Evolutionary conservation across 2,888 invertebrate species (phyloP).

Genomic region (Cosmorhoe ocellata): DNA sequence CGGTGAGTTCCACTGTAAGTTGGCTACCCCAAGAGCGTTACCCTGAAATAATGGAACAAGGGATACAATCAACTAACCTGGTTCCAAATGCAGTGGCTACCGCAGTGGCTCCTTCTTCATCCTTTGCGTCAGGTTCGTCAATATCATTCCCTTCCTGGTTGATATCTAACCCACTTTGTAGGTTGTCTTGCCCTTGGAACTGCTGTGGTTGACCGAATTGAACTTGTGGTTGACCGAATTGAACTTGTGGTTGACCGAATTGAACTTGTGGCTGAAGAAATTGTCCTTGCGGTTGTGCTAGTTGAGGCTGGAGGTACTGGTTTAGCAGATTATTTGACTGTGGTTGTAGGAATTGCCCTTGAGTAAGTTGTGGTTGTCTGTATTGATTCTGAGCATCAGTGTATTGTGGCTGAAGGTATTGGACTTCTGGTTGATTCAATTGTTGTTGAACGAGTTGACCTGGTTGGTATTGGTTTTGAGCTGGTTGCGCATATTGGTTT

Average conservation of each 20-base stretch:
- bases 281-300: slow-evolving; percentile 11
- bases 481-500: slow-evolving; percentile 7
- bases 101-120: slow-evolving; percentile 55
- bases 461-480: neutral
- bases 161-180: slow-evolving; percentile 67
- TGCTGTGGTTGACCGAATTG: slow-evolving; percentile 32
- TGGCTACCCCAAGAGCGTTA: too few relatives aligned
- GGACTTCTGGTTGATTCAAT: slow-evolving; percentile 22
- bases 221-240: slow-evolving; percentile 14
- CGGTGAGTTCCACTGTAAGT: too few relatives aligned
- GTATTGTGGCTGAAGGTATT: slow-evolving; percentile 20
- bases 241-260: slow-evolving; percentile 14
- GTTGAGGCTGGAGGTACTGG: slow-evolving; percentile 22
- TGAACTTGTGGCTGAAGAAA: slow-evolving; percentile 15
- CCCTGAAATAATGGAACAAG: too few relatives aligned
- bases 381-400: slow-evolving; percentile 13
- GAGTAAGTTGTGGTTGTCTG: slow-evolving; percentile 10
- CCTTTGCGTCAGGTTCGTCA: slow-evolving; percentile 52
- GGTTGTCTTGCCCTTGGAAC: slow-evolving; percentile 46
- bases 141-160: slow-evolving; percentile 68
- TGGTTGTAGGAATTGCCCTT: slow-evolving; percentile 14
- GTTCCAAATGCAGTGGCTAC: slow-evolving; percentile 73
- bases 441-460: slow-evolving; percentile 9
- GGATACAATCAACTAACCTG: slow-evolving; percentile 71
- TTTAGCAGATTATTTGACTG: slow-evolving; percentile 20